Conservation (phyloP, 2,113 vertebrate genomes). For the Alouatta palliata region DNA sequence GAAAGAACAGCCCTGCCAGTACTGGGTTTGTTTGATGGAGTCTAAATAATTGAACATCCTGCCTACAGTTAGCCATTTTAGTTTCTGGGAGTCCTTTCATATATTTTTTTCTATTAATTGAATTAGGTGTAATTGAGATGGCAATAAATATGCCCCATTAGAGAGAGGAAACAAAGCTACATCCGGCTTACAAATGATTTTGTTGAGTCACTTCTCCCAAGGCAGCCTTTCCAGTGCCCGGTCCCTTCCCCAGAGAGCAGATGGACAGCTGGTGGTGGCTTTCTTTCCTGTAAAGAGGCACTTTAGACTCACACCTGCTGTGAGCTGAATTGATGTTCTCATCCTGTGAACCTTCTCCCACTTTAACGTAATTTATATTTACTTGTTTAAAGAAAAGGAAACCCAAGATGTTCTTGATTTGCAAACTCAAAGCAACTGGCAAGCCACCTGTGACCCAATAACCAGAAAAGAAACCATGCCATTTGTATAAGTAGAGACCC, state of each 20-base stretch:
- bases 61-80: neutral
- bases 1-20: neutral
- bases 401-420: conserved; percentile 7
- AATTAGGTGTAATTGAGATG: neutral
- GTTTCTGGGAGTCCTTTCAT: neutral
- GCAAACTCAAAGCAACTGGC: neutral
- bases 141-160: neutral
- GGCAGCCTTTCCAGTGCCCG: neutral
- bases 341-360: neutral
- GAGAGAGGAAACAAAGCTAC: conserved; percentile 22
- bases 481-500: neutral
- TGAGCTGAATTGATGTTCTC: conserved; percentile 5
- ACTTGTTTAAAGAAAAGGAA: neutral
- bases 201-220: neutral
- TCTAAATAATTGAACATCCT: neutral
- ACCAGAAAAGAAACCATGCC: neutral
- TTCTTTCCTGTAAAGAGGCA: neutral
- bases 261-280: neutral
- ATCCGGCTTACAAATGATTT: neutral
- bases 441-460: neutral
- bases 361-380: conserved; percentile 6
- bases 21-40: neutral
- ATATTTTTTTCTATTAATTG: neutral
- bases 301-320: neutral
- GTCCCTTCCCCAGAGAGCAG: neutral